Conservation (phyloP, 2,888 invertebrate genomes). For the Falcaria lacertinaria region DNA sequence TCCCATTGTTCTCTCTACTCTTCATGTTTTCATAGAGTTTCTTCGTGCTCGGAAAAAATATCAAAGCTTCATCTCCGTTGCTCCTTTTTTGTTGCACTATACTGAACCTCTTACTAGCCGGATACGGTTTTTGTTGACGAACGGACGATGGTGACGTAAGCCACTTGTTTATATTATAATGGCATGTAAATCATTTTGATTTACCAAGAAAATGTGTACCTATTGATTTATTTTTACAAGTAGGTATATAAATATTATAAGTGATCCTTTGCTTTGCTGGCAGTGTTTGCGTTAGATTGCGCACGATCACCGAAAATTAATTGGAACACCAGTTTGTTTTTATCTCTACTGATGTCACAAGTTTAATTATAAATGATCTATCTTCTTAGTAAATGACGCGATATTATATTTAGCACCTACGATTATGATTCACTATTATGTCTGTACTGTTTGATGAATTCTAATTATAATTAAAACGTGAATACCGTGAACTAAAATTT, state of each 20-base stretch:
- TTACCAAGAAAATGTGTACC: conserved; percentile 23
- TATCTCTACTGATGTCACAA: conserved; percentile 20
- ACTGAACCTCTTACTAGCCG: conserved; percentile 56
- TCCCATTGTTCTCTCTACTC: conserved; percentile 52
- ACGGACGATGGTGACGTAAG: conserved; percentile 54
- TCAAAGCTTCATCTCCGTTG: conserved; percentile 30
- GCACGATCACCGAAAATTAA: conserved; percentile 17
- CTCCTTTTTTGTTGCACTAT: conserved; percentile 41
- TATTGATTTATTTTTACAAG: neutral
- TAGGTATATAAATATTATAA: neutral
- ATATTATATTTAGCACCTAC: conserved; percentile 10
- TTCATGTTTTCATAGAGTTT: conserved; percentile 47
- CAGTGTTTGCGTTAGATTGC: neutral
- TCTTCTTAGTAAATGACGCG: conserved; percentile 5
- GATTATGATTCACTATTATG: conserved; percentile 11
- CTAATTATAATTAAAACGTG: no score
- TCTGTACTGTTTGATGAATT: no score
- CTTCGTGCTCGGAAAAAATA: conserved; percentile 31
- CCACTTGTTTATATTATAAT: conserved; percentile 48
- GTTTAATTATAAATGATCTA: conserved; percentile 12
- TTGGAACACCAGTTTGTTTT: conserved; percentile 33
- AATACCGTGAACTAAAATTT: conserved; percentile 25
- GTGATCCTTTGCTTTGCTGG: neutral
- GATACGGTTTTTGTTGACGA: conserved; percentile 62
- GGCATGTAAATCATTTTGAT: conserved; percentile 40